Evolutionary conservation across 2,113 vertebrate genomes (phyloP).

Genomic region (Astur gentilis): DNA sequence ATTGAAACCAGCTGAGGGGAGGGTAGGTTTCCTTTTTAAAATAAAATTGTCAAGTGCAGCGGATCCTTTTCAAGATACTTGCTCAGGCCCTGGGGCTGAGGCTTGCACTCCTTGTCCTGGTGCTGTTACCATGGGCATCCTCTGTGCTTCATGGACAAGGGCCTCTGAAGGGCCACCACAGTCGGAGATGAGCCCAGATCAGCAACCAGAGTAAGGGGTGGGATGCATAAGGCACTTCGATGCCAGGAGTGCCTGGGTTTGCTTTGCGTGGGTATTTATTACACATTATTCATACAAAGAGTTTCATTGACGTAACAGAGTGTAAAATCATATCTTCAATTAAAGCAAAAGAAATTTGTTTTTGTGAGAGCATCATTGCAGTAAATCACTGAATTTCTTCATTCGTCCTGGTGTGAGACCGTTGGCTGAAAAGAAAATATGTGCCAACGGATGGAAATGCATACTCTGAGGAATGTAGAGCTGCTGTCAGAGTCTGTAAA

Average conservation of each 20-base stretch:
- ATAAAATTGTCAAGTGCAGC: neutral
- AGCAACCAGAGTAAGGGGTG: neutral
- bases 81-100: neutral
- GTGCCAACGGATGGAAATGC: neutral
- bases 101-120: rapidly evolving
- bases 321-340: neutral
- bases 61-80: neutral
- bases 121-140: neutral
- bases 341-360: neutral
- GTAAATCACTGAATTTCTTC: neutral
- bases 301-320: neutral
- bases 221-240: neutral
- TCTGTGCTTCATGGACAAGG: neutral
- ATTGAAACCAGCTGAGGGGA: constrained; percentile 3
- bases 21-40: neutral
- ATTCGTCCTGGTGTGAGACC: neutral
- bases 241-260: neutral
- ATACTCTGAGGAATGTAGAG: neutral
- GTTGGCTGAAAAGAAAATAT: neutral
- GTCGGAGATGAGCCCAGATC: neutral
- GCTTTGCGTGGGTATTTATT: neutral
- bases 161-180: neutral
- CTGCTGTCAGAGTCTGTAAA: neutral
- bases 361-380: neutral
- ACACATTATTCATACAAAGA: neutral